A percentile compares a stretch with the other conserved stretches of the same genome.
These are phyloP conservation scores for Corella eumyota DNA, from an alignment of 23 tunicate species.

Conservation along the genomic window DNA sequence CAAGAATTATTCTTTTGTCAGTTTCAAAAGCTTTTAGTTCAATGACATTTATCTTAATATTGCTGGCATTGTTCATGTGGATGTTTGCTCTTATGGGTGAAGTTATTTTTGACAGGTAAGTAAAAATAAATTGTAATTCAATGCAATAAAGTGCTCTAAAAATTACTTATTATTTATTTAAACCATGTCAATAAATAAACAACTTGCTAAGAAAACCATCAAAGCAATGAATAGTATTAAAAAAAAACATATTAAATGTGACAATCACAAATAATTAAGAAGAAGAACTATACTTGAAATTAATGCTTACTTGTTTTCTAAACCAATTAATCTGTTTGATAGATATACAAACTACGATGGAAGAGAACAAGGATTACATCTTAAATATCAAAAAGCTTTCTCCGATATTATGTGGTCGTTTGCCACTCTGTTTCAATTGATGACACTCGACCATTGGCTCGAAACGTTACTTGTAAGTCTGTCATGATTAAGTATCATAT, in stretches of 20 bases:
- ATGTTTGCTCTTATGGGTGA: slow-evolving; percentile 75
- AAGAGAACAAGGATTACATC: slow-evolving; percentile 27
- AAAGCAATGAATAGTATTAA: too few species aligned
- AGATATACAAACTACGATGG: slow-evolving; percentile 73
- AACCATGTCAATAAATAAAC: too few species aligned
- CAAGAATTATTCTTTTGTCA: slow-evolving; percentile 55
- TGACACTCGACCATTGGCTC: slow-evolving; percentile 93
- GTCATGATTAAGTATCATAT: too few species aligned
- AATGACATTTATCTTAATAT: slow-evolving; percentile 66
- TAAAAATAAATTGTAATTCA: neutral
- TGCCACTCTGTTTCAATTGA: slow-evolving; percentile 86
- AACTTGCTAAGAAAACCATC: too few species aligned
- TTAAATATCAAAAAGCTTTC: slow-evolving; percentile 68
- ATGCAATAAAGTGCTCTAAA: too few species aligned
- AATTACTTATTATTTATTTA: too few species aligned
- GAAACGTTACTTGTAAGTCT: slow-evolving; percentile 40
- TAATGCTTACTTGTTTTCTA: too few species aligned
- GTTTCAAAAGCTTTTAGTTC: slow-evolving; percentile 89
- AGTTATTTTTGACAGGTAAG: slow-evolving; percentile 63
- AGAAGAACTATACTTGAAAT: too few species aligned
- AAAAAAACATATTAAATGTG: too few species aligned
- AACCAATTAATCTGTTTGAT: too few species aligned
- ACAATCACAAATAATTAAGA: too few species aligned
- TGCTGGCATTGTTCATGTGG: slow-evolving; percentile 87
- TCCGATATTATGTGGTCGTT: slow-evolving; percentile 88